Conservation (phyloP, 2,797 vertebrate species). For the Perodicticus potto region DNA sequence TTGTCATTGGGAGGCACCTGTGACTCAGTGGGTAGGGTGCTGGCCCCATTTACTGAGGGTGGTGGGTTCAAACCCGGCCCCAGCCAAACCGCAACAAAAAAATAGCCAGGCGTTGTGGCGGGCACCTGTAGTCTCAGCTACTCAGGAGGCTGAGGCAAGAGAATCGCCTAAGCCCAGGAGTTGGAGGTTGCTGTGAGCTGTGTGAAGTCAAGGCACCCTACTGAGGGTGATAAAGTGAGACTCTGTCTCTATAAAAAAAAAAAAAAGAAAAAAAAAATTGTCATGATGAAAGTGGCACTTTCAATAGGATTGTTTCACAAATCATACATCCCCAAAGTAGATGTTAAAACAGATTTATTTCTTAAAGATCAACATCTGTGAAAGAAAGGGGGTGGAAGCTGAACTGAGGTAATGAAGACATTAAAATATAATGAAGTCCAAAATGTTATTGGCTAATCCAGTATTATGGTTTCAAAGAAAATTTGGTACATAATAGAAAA, state of each 20-base stretch:
- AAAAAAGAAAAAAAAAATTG: neutral
- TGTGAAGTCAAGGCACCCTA: no score
- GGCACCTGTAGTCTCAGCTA: no score
- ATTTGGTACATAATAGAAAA: neutral
- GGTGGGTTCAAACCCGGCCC: no score
- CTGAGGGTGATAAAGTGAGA: no score
- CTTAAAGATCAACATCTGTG: neutral
- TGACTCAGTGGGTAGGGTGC: no score
- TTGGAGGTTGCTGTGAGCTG: no score
- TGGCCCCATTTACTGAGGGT: no score
- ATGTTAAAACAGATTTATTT: neutral
- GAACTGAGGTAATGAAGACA: neutral
- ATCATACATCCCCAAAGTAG: neutral
- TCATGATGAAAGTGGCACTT: neutral
- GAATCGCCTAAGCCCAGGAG: no score
- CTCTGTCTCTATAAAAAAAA: no score
- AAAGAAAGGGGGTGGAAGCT: neutral
- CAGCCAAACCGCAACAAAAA: no score
- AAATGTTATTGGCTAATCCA: neutral
- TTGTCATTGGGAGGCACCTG: neutral
- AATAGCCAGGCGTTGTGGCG: no score
- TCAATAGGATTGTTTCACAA: neutral
- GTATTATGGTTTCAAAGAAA: neutral
- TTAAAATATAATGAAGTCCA: neutral
- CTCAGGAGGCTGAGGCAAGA: no score